Conservation (phyloP, 2,888 invertebrate genomes). For the Leucophenga maculata region DNA sequence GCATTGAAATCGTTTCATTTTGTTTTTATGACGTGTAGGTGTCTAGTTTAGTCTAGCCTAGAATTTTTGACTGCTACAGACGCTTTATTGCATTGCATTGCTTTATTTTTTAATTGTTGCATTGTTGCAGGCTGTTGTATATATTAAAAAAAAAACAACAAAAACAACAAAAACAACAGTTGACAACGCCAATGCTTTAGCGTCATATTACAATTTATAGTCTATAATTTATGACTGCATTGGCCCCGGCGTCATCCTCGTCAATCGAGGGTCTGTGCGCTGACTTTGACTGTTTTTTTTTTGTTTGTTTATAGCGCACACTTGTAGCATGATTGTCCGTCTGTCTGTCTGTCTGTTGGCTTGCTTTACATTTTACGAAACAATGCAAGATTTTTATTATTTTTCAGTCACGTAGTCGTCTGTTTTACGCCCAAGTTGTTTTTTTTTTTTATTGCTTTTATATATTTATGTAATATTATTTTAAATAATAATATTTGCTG, state of each 20-base stretch:
- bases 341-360: background rate
- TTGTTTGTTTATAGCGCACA: no score
- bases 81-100: background rate
- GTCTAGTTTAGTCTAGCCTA: no score
- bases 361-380: background rate
- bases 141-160: no score
- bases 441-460: no score
- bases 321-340: background rate
- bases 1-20: background rate
- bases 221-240: conserved; percentile 42
- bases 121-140: conserved; percentile 8
- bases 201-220: conserved; percentile 20
- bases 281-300: background rate
- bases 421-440: background rate
- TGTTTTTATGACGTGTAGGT: background rate
- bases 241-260: conserved; percentile 42
- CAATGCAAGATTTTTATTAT: background rate
- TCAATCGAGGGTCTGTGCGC: conserved; percentile 12
- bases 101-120: background rate
- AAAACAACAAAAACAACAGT: no score
- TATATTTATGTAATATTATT: no score
- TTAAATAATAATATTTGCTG: no score
- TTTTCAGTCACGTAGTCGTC: conserved; percentile 19
- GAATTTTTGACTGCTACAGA: no score
- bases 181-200: conserved; percentile 6